Evolutionary conservation across 2,797 vertebrate genomes (phyloP), one percentile per base, ranked within the genome.

Genomic region (Mormyrus hasselquistii): DNA sequence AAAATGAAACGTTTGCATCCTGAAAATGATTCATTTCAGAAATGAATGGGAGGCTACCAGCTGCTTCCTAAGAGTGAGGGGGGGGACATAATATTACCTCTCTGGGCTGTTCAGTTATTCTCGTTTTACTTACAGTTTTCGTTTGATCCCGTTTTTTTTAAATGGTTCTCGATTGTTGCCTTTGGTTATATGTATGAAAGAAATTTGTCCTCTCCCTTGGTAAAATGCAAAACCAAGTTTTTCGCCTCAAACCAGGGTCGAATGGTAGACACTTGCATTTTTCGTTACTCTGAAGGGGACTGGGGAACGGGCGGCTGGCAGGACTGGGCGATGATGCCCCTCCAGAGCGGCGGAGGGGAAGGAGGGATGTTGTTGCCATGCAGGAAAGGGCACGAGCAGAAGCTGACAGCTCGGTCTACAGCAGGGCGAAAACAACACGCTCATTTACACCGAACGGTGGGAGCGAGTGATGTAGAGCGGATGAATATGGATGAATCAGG

Each of bases 401-500:
- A 82, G 76, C 76, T 44, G 16, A n/a, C 41, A 44, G 38, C 73
- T 79, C 16, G 76, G 76, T 47, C 76, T 44, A n/a, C 7, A 19
- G 14, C 73, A 10, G 76, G 19, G 76, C 76, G 19, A 47, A 47
- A 82, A 47, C 16, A n/a, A 82, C 76, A 47, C 16, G 8, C 38
- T 47, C 14, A n/a, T 82, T 47, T 82, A 47, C 76, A 44, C 41
- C 41, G 2, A 44, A 44, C 19, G 41, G 16, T 19, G 76, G 41
- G 38, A 47, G 41, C 29, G 19, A 47, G 19, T 44, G 76, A n/a
- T 82, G 41, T 19, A 82, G 41, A 82, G 38, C 41, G 9, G 16
- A 82, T 82, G 76, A 82, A 82, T 47, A 47, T 82, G 76, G 76
- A 47, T 82, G 76, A 47, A 47, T 82, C 76, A 44, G 41, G 76